A percentile compares a stretch with the other conserved stretches of the same genome.
These are phyloP conservation scores for Drosophila sp. DNA, from an alignment of 1,140 invertebrate genomes.

Conservation along the genomic window DNA sequence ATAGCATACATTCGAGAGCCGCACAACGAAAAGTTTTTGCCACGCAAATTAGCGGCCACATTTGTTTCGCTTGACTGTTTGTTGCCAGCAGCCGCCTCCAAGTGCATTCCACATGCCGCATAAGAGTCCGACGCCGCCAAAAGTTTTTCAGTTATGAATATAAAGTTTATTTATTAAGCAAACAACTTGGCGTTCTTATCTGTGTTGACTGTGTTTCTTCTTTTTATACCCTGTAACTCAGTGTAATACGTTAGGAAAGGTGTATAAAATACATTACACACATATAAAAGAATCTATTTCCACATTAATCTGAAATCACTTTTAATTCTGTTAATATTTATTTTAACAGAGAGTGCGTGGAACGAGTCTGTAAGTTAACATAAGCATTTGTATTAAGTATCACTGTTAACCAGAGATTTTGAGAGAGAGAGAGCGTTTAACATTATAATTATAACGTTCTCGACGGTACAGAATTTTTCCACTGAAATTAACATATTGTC, in stretches of 20 bases:
- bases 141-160: slow-evolving; percentile 83
- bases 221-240: slow-evolving; percentile 32
- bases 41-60: slow-evolving; percentile 78
- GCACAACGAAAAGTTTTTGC: slow-evolving; percentile 57
- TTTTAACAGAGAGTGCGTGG: too few relatives aligned
- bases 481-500: too few relatives aligned
- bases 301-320: too few relatives aligned
- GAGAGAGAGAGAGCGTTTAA: too few relatives aligned
- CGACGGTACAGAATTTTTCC: too few relatives aligned
- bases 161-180: slow-evolving; percentile 83
- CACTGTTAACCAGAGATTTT: too few relatives aligned
- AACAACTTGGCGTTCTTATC: slow-evolving; percentile 79
- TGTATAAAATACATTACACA: neutral
- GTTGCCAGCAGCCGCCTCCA: neutral
- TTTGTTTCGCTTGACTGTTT: slow-evolving; percentile 65
- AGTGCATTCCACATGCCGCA: slow-evolving; percentile 4
- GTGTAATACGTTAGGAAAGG: too few relatives aligned
- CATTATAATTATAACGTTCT: too few relatives aligned
- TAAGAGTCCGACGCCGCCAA: slow-evolving; percentile 45
- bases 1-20: slow-evolving; percentile 70
- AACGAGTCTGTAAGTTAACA: too few relatives aligned
- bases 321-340: too few relatives aligned
- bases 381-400: too few relatives aligned
- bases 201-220: slow-evolving; percentile 53
- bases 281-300: too few relatives aligned